Conservation (phyloP, 2,888 invertebrate genomes). For the Listrodromus nycthemerus region DNA sequence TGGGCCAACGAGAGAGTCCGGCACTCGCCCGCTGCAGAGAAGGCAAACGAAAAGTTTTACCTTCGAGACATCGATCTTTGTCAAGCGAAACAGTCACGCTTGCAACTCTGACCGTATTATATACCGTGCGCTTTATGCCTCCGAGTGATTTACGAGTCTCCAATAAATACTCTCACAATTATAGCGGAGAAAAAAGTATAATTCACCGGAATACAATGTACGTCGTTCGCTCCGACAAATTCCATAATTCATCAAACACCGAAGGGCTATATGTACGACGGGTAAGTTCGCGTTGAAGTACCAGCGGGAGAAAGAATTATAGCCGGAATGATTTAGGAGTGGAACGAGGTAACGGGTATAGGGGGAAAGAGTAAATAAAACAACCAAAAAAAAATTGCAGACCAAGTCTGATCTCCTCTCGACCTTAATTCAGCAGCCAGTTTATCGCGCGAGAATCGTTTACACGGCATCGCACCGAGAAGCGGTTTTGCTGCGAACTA, state of each 20-base stretch:
- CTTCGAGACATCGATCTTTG: conserved; percentile 48
- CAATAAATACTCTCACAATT: conserved; percentile 56
- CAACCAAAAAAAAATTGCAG: conserved; percentile 57
- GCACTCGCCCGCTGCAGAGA: neutral
- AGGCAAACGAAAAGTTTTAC: conserved; percentile 40
- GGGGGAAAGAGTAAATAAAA: conserved; percentile 21
- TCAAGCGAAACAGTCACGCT: conserved; percentile 31
- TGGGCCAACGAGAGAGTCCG: neutral
- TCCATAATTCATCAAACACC: conserved; percentile 52
- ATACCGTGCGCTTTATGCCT: conserved; percentile 31
- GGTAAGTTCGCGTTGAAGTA: conserved; percentile 19
- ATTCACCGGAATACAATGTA: conserved; percentile 26
- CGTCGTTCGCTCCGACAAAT: conserved; percentile 36
- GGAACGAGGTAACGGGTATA: conserved; percentile 30
- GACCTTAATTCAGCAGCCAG: conserved; percentile 64
- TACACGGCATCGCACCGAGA: conserved; percentile 46
- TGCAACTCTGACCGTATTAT: neutral
- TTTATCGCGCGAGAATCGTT: conserved; percentile 60
- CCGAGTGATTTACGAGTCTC: conserved; percentile 51
- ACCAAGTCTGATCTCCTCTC: conserved; percentile 62
- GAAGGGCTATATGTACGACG: conserved; percentile 33
- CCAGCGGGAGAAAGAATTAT: conserved; percentile 39
- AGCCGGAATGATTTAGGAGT: conserved; percentile 54
- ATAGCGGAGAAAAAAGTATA: conserved; percentile 28
- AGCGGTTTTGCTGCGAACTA: conserved; percentile 33